Evolutionary conservation across 2,113 vertebrate species (phyloP).

Genomic region (Tachysurus fulvidraco): DNA sequence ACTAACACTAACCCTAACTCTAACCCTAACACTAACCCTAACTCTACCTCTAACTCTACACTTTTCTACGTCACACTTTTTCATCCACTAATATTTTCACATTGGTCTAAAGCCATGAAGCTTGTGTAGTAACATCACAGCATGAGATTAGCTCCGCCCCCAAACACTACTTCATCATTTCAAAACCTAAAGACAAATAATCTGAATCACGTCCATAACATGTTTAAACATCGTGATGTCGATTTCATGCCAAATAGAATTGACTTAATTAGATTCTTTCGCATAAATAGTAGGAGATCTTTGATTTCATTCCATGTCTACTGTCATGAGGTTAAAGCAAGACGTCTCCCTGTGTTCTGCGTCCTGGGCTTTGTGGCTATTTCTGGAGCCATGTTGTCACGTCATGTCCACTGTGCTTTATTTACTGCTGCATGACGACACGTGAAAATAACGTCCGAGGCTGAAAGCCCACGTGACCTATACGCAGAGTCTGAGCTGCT

Average conservation of each 20-base stretch:
- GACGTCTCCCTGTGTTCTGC: background rate
- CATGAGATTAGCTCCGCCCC: background rate
- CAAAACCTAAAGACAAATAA: background rate
- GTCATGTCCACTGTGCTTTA: conserved; percentile 10
- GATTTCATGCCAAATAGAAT: background rate
- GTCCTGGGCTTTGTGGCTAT: conserved; percentile 27
- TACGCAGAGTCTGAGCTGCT: background rate
- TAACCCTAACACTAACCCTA: too few species aligned
- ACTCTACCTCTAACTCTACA: too few species aligned
- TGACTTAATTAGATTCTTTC: background rate
- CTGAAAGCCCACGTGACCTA: background rate
- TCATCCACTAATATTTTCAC: background rate
- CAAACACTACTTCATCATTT: background rate
- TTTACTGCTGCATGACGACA: background rate
- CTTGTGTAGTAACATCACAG: background rate
- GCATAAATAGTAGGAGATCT: background rate
- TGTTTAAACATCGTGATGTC: background rate
- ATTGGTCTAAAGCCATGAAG: background rate
- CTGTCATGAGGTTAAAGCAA: background rate
- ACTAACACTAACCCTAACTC: too few species aligned
- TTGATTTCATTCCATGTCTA: background rate
- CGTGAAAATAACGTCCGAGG: conserved; percentile 10
- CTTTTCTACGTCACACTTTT: too few species aligned
- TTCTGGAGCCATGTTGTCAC: conserved; percentile 20
- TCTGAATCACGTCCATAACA: background rate